phyloP scores from a whole-genome alignment of 2,888 invertebrate genomes.

The Drosophila mettleri region DNA sequence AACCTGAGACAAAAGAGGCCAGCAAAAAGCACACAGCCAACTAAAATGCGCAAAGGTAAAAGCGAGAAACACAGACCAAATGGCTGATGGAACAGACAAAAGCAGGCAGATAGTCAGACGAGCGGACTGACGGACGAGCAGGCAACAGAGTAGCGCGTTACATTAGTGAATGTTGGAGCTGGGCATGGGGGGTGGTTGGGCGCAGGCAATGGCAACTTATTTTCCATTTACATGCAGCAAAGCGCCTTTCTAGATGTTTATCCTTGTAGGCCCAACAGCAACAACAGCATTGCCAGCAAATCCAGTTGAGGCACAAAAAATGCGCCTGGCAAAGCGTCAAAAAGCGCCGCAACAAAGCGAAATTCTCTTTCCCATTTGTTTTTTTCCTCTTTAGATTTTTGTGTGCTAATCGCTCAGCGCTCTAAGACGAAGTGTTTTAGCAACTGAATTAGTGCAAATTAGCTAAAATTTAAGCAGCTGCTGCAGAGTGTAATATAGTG shows the following conservation, averaged over 20 bases:
- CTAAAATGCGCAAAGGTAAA: conserved; percentile 66
- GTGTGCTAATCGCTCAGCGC: conserved; percentile 36
- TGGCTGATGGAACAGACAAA: conserved; percentile 6
- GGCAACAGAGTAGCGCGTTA: conserved; percentile 40
- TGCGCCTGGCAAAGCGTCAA: conserved; percentile 47
- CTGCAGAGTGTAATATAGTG: not conserved
- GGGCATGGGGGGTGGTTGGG: not conserved
- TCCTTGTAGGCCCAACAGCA: conserved; percentile 63
- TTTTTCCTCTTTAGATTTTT: conserved; percentile 23
- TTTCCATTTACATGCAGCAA: conserved; percentile 68
- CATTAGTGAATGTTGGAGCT: conserved; percentile 1
- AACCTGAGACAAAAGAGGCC: conserved; percentile 52
- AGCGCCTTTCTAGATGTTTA: conserved; percentile 74
- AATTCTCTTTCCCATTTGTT: conserved; percentile 27
- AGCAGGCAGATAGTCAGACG: conserved; percentile 18
- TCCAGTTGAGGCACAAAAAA: conserved; percentile 35
- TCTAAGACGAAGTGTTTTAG: conserved; percentile 30
- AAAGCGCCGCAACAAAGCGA: conserved; percentile 53
- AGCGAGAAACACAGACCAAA: conserved; percentile 6
- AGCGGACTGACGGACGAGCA: not conserved
- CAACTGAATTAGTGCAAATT: conserved; percentile 52
- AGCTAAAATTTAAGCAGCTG: conserved; percentile 33
- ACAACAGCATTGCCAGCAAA: conserved; percentile 37
- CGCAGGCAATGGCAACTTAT: conserved; percentile 22
- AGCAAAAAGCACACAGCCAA: conserved; percentile 53